phyloP scores from a whole-genome alignment of 2,113 vertebrate genomes.

The Melanerpes aurifrons region DNA sequence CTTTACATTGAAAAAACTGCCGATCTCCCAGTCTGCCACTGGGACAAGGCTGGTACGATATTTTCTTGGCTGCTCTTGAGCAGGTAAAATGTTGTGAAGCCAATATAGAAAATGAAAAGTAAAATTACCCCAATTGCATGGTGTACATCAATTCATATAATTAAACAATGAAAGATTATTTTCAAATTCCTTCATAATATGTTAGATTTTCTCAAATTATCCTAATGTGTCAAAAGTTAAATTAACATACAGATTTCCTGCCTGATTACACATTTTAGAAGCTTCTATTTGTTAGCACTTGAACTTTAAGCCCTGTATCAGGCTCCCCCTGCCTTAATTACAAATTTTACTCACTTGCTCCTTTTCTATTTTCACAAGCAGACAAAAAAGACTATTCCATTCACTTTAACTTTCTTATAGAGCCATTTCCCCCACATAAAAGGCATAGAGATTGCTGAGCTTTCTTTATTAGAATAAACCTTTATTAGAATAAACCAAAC shows the following conservation, averaged over 20 bases:
- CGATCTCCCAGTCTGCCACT: too few species aligned
- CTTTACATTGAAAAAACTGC: too few species aligned
- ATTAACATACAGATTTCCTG: not conserved
- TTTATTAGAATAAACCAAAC: too few species aligned
- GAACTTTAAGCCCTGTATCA: not conserved
- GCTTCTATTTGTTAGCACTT: not conserved
- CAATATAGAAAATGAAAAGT: not conserved
- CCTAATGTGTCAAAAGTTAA: not conserved
- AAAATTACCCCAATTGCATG: not conserved
- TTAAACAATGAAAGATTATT: not conserved
- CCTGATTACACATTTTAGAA: not conserved
- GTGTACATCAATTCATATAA: not conserved
- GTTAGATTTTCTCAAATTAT: not conserved
- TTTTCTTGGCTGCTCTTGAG: too few species aligned
- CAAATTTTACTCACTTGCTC: not conserved
- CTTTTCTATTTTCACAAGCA: not conserved
- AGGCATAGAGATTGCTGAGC: not conserved
- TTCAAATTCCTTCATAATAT: not conserved
- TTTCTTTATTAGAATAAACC: too few species aligned
- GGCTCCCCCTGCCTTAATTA: not conserved
- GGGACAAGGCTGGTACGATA: too few species aligned
- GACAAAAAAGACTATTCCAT: not conserved
- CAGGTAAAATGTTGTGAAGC: not conserved
- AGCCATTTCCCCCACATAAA: not conserved
- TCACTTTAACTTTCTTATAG: not conserved